Evolutionary conservation across 2,888 invertebrate genomes (phyloP), one percentile per base, ranked within the genome.

Genomic region (Campoletis raptor): DNA sequence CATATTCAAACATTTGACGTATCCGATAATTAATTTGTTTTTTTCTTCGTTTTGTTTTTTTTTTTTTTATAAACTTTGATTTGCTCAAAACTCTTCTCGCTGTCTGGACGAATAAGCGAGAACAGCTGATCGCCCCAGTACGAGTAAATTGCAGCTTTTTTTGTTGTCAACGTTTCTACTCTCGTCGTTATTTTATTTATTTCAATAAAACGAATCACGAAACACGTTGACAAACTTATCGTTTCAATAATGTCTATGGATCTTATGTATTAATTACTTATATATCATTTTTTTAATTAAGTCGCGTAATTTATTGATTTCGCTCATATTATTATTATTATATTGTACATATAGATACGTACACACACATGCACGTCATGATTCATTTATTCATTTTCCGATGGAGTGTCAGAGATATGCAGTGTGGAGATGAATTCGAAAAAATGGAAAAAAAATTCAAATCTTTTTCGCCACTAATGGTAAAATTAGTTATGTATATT

Each of bases 51-150:
- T 24, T 45, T 76, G 70, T 21, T 40, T 81, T 57, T 86, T 61
- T 67, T 66, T 78, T 73, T 54, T 61, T 5, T 77, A 69, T 48
- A 83, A 69, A 66, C 73, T 84, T 74, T 69, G 18, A 70, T 88
- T 88, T 88, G 87, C 87, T 88, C 87, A 87, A 88, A 83, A 30
- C 64, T 36, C 57, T 79, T 83, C 45, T 85, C 69, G 85, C 52
- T 67, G 37, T 76, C 3, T 52, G 37, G 36, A 73, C 9, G 7
- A 30, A 48, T 45, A 57, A n/a, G 66, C 81, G 86, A 74, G 57
- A 78, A 67, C 30, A 73, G 54, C 15, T 37, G 37, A 30, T 70
- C 52, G 66, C 83, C 72, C 72, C 72, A 69, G 74, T 83, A 77
- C 64, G 52, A 37, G 7, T 5, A 69, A 30, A 21, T 61, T 30